Evolutionary conservation across 2,888 invertebrate species (phyloP), one percentile per base, ranked within the genome.

Genomic region (Venusia cambrica): DNA sequence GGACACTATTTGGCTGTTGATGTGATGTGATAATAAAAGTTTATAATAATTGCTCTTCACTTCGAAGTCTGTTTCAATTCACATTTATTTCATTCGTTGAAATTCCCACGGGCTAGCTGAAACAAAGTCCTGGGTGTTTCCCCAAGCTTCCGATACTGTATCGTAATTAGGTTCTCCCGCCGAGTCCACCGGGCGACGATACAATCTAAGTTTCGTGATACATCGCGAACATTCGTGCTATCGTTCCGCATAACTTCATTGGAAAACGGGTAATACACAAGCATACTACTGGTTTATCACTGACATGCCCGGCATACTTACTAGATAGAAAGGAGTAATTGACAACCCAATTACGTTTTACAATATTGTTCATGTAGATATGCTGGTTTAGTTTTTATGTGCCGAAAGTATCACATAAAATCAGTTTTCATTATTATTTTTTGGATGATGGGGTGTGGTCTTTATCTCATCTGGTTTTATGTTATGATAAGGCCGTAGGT

Each of bases 191-290:
- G 8, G 12, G 19, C 17, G 18, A 26, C 28, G 44, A 43, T 48
- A 26, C 6, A 38, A 48, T 48, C 45, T 28, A 6, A 54, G 46
- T 54, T 62, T 61, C 54, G 51, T 71, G 65, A 73, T 69, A 60
- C 59, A 70, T 63, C 50, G 63, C 70, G 35, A 51, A 48, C 57
- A 54, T 56, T 60, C 67, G 68, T 62, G 71, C 51, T 52, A 48
- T 39, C 80, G 84, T 84, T 84, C 83, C 83, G 84, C 84, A 83
- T 84, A 73, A 80, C 81, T 84, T 75, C 57, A 83, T 73, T 79
- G 73, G 83, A 84, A 84, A 84, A 62, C 58, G 45, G 54, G 48
- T 54, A 52, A 51, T 40, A n/a, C n/a, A n/a, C n/a, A n/a, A n/a
- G n/a, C n/a, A n/a, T n/a, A n/a, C n/a, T n/a, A n/a, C n/a, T n/a